Percentiles rank a stretch among this genome's conserved stretches.
Conservation (phyloP, 2,113 vertebrate genomes). For the Chrysemys picta region DNA sequence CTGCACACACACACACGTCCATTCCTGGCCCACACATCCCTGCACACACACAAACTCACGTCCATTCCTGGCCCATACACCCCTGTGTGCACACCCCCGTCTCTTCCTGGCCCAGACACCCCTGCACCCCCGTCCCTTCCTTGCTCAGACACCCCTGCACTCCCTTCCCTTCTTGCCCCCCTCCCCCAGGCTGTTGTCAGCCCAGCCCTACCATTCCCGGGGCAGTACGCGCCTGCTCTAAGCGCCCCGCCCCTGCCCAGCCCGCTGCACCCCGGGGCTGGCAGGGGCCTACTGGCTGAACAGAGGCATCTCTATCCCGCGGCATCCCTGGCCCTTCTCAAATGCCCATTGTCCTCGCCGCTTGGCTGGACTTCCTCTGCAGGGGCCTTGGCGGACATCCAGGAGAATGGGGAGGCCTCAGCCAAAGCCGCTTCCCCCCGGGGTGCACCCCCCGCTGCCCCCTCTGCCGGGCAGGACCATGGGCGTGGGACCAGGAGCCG, state of each 20-base stretch:
- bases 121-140: no score
- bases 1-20: no score
- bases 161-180: not conserved
- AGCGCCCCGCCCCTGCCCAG: not conserved
- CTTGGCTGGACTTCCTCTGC: not conserved
- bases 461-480: no score
- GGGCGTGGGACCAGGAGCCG: no score
- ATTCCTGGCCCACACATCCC: no score
- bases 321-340: not conserved
- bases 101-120: no score
- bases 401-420: not conserved
- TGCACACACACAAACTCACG: no score
- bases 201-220: not conserved
- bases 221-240: no score
- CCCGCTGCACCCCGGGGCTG: not conserved
- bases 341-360: not conserved
- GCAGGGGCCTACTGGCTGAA: not conserved
- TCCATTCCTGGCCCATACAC: no score
- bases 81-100: fast-evolving
- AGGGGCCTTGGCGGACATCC: not conserved
- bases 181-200: not conserved
- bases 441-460: no score
- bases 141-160: no score
- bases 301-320: not conserved
- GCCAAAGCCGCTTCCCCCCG: not conserved